These are phyloP conservation scores for Merodon equestris DNA, from an alignment of 2,888 invertebrate genomes.

Conservation along the genomic window DNA sequence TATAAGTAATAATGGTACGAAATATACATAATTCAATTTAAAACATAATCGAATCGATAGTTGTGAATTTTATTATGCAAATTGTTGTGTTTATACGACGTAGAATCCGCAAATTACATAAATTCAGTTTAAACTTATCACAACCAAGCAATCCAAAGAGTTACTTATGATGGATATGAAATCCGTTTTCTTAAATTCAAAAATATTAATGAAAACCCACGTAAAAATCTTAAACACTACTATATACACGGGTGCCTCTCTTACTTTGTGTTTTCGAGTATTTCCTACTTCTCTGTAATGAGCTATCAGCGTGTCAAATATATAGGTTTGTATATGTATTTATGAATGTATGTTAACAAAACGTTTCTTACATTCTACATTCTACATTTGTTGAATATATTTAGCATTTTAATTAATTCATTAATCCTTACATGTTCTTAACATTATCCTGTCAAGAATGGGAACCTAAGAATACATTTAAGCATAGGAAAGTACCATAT, in stretches of 20 bases:
- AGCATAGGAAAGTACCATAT: neutral
- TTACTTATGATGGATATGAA: slow-evolving; percentile 24
- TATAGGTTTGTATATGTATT: slow-evolving; percentile 24
- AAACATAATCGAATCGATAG: slow-evolving; percentile 4
- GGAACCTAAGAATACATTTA: slow-evolving; percentile 18
- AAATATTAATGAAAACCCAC: neutral
- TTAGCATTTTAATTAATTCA: slow-evolving; percentile 40
- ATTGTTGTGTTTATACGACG: too few species aligned
- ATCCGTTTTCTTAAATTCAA: slow-evolving; percentile 15
- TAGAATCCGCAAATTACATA: neutral
- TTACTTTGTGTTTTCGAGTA: slow-evolving; percentile 20
- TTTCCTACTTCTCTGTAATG: slow-evolving; percentile 24
- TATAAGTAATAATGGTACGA: too few species aligned
- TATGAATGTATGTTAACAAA: slow-evolving; percentile 37
- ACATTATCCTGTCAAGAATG: slow-evolving; percentile 27
- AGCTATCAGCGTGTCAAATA: slow-evolving; percentile 33
- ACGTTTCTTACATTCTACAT: slow-evolving; percentile 36
- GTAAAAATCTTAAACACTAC: slow-evolving; percentile 40
- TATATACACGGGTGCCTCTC: slow-evolving; percentile 50
- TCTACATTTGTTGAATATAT: slow-evolving; percentile 20
- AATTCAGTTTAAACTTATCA: slow-evolving; percentile 45
- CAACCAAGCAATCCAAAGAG: slow-evolving; percentile 57
- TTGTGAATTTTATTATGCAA: slow-evolving; percentile 2
- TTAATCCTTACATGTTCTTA: slow-evolving; percentile 37
- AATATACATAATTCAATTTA: too few species aligned